Percentiles rank a stretch among this genome's conserved stretches.
Conservation (phyloP, 2,888 invertebrate species). For the Eilema depressum region DNA sequence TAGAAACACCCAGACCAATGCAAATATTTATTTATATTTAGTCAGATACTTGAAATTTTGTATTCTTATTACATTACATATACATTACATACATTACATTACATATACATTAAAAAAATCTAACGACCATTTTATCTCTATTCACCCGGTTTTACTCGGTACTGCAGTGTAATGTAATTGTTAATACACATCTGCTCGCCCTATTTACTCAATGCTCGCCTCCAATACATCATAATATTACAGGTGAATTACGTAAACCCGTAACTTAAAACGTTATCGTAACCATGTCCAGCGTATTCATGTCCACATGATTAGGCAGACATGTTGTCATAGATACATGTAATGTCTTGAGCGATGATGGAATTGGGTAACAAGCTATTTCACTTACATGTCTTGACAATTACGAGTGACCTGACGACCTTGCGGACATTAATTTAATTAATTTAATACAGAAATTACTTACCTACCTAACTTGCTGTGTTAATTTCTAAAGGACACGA, state of each 20-base stretch:
- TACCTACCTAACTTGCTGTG: constrained; percentile 29
- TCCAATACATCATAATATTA: neutral
- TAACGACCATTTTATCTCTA: no score
- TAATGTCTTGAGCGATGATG: constrained; percentile 7
- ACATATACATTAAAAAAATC: no score
- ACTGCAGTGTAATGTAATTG: no score
- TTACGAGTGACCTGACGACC: constrained; percentile 6
- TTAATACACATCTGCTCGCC: neutral
- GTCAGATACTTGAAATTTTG: no score
- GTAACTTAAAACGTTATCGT: constrained; percentile 36
- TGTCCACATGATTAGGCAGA: neutral
- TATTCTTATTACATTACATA: no score
- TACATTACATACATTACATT: no score
- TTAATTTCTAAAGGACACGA: no score
- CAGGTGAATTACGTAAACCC: constrained; percentile 26
- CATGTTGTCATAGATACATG: constrained; percentile 47
- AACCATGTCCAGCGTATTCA: constrained; percentile 12
- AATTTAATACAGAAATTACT: constrained; percentile 35
- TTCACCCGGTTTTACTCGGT: no score
- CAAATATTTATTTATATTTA: no score
- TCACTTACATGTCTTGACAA: neutral
- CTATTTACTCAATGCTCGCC: neutral
- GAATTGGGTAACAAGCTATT: constrained; percentile 7
- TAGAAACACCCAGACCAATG: no score
- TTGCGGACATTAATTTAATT: constrained; percentile 6